These are phyloP conservation scores for Danaus chrysippus DNA, from an alignment of 2,888 invertebrate genomes.

Conservation along the genomic window DNA sequence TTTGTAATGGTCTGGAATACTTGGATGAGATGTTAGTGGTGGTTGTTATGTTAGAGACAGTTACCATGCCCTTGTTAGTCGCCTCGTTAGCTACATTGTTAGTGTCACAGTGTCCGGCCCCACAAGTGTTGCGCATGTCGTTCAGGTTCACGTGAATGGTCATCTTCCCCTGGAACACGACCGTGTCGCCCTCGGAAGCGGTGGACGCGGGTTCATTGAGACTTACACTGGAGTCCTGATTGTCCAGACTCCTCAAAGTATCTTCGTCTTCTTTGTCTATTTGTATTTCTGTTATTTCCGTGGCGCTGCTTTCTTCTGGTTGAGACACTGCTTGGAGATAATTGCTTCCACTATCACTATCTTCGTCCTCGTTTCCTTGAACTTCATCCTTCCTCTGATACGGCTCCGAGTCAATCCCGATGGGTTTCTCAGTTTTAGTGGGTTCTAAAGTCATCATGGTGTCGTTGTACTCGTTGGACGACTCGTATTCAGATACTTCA, in stretches of 20 bases:
- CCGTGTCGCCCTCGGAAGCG: slow-evolving; percentile 71
- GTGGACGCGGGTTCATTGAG: slow-evolving; percentile 70
- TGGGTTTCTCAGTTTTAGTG: slow-evolving; percentile 52
- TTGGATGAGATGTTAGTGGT: slow-evolving; percentile 76
- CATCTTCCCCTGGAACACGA: slow-evolving; percentile 78
- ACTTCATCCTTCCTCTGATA: slow-evolving; percentile 56
- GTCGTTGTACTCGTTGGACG: slow-evolving; percentile 61
- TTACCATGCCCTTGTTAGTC: slow-evolving; percentile 76
- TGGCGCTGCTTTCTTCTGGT: slow-evolving; percentile 65
- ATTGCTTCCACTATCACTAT: slow-evolving; percentile 67
- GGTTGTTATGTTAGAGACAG: slow-evolving; percentile 77
- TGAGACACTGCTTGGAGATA: slow-evolving; percentile 69
- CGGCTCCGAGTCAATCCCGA: slow-evolving; percentile 44
- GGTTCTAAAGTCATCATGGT: slow-evolving; percentile 47
- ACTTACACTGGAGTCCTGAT: slow-evolving; percentile 78
- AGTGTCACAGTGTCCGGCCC: slow-evolving; percentile 65
- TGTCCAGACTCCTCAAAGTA: slow-evolving; percentile 74
- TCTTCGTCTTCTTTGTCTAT: slow-evolving; percentile 76
- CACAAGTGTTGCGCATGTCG: slow-evolving; percentile 72
- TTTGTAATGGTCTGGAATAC: slow-evolving; percentile 71
- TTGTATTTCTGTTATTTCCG: slow-evolving; percentile 72
- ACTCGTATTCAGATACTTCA: slow-evolving; percentile 69
- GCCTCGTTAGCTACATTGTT: slow-evolving; percentile 55
- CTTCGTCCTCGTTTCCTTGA: slow-evolving; percentile 70
- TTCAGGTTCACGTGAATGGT: slow-evolving; percentile 75